Conservation (phyloP, 2,797 vertebrate genomes). For the Nasua narica region DNA sequence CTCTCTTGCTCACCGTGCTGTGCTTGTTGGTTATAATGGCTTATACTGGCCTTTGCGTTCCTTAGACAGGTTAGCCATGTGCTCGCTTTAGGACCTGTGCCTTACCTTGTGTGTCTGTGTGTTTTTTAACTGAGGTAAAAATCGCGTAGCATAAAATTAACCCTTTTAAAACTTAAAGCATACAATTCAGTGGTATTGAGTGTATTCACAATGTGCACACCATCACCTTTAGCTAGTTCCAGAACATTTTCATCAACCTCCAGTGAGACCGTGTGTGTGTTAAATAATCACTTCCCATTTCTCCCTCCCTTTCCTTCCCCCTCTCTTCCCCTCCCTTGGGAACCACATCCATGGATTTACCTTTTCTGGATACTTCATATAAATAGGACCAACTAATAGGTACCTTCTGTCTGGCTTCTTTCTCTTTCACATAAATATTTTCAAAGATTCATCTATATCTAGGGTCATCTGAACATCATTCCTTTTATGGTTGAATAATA, state of each 20-base stretch:
- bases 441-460: neutral
- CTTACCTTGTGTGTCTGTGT: neutral
- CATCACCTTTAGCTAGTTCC: neutral
- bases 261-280: neutral
- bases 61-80: neutral
- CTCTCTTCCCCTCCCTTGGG: neutral
- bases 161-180: neutral
- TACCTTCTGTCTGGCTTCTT: neutral
- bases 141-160: neutral
- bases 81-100: neutral
- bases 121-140: neutral
- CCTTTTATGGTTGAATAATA: neutral
- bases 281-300: neutral
- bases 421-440: neutral
- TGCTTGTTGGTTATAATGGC: neutral
- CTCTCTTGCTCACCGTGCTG: neutral
- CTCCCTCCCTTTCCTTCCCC: neutral
- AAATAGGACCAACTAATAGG: neutral
- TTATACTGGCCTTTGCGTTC: neutral
- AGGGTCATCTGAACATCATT: neutral
- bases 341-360: neutral
- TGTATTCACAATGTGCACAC: neutral
- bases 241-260: neutral
- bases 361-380: neutral
- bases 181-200: neutral